Evolutionary conservation across 2,888 invertebrate genomes (phyloP), one percentile per base, ranked within the genome.

Genomic region (Blastobasis lacticolella): DNA sequence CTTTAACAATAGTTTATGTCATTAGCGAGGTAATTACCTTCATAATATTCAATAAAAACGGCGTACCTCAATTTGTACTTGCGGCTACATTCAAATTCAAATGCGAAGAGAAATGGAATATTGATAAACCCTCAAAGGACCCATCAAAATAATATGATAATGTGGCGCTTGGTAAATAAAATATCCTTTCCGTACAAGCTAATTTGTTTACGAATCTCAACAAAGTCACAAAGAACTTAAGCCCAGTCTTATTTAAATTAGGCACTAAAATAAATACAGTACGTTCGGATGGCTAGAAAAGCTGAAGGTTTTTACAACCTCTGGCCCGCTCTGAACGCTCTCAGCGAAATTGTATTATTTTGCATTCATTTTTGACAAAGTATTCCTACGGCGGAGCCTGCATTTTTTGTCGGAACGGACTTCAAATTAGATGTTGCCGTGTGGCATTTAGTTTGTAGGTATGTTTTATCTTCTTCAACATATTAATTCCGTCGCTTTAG

Each of bases 271-370:
- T 81, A 82, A 86, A 82, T 81, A 81, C 75, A 75, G 72, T 66
- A 62, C 66, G 61, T 72, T 73, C 70, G 67, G 69, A 62, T 68
- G 69, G 72, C 75, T 74, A 74, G 73, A 60, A 66, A 68, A 63
- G 60, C 54, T 54, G 54, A 71, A 70, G 67, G 72, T 73, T 79
- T 79, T 78, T 78, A 77, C 78, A 78, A 78, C 75, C 74, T 72
- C 70, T 71, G 65, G 67, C 67, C 68, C 52, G 65, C 65, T 64
- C 65, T 63, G 70, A 68, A 71, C 68, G 75, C 79, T 83, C 74
- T 83, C 75, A 79, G 71, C 76, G 70, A 82, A 85, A 86, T 86
- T 86, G 86, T 86, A 87, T 87, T 86, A 85, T 84, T 85, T 85
- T 82, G 82, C 86, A 87, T 88, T 82, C 74, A 82, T 79, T 85